Evolutionary conservation across 2,888 invertebrate species (phyloP).

Genomic region (Spilarctia lutea): DNA sequence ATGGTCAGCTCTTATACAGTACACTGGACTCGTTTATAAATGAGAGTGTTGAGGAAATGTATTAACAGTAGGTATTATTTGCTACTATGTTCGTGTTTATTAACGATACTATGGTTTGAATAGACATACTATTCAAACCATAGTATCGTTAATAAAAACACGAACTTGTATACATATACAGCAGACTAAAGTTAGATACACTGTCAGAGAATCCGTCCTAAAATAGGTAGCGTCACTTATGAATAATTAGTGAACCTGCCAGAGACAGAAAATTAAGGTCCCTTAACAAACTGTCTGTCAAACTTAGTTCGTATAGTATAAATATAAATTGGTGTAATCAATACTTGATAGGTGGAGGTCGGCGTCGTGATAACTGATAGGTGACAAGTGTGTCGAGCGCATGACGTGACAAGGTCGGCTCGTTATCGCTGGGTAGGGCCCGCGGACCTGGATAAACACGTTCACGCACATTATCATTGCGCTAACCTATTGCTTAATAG

Average conservation of each 20-base stretch:
- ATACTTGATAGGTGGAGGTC: conserved; percentile 29
- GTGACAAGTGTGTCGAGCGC: conserved; percentile 32
- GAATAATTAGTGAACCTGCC: background rate
- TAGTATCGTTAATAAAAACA: background rate
- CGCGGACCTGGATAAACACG: conserved; percentile 11
- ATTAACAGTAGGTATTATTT: too few relatives aligned
- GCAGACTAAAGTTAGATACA: background rate
- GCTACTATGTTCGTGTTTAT: too few relatives aligned
- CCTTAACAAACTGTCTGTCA: background rate
- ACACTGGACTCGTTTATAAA: background rate
- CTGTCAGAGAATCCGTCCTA: background rate
- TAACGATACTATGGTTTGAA: too few relatives aligned
- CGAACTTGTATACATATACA: background rate
- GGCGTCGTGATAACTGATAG: conserved; percentile 17
- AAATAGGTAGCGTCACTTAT: background rate
- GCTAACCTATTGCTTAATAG: background rate
- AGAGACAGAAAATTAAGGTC: background rate
- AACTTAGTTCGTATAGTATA: background rate
- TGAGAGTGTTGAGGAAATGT: background rate
- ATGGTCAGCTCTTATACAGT: background rate
- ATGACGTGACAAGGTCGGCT: conserved; percentile 39
- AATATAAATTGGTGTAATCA: conserved; percentile 12
- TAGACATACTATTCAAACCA: background rate
- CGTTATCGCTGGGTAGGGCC: conserved; percentile 12
- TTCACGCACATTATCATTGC: conserved; percentile 5